Percentiles rank a stretch among this genome's conserved stretches.
phyloP scores from a whole-genome alignment of 2,888 invertebrate genomes.

The Eilema griseolum region DNA sequence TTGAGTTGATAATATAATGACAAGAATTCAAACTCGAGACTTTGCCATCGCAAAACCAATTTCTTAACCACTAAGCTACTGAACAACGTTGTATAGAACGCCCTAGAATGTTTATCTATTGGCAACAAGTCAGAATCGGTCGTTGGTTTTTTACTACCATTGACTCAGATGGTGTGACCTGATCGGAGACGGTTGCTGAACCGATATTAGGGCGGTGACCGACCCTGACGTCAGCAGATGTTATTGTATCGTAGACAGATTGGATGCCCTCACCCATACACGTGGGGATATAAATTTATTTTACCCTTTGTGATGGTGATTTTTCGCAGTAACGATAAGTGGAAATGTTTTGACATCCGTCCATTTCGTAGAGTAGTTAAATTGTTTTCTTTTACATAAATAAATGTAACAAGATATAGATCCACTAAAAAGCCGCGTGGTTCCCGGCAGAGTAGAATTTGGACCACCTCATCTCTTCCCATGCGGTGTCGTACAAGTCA shows the following conservation, averaged over 20 bases:
- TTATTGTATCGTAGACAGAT: conserved; percentile 28
- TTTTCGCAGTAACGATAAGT: neutral
- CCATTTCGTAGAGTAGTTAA: neutral
- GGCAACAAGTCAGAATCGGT: conserved; percentile 11
- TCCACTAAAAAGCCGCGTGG: too few relatives aligned
- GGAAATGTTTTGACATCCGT: neutral
- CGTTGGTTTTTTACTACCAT: conserved; percentile 29
- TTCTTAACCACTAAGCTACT: too few relatives aligned
- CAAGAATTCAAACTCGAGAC: too few relatives aligned
- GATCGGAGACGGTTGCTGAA: conserved; percentile 47
- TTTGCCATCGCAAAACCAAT: too few relatives aligned
- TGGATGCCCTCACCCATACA: conserved; percentile 16
- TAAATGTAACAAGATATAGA: neutral
- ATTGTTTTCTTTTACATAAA: too few relatives aligned
- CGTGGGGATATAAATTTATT: conserved; percentile 16
- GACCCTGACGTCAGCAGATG: conserved; percentile 43
- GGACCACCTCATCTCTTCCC: too few relatives aligned
- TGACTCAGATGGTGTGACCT: conserved; percentile 38
- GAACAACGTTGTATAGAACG: neutral
- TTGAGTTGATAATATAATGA: too few relatives aligned
- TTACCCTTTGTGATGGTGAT: neutral
- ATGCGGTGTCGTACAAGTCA: too few relatives aligned
- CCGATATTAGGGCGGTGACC: conserved; percentile 42
- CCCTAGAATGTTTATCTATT: conserved; percentile 2
- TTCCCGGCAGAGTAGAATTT: too few relatives aligned